A percentile compares a stretch with the other conserved stretches of the same genome.
phyloP scores from a whole-genome alignment of 92 coral and sea anemone genomes.

The Actinernus sp. region DNA sequence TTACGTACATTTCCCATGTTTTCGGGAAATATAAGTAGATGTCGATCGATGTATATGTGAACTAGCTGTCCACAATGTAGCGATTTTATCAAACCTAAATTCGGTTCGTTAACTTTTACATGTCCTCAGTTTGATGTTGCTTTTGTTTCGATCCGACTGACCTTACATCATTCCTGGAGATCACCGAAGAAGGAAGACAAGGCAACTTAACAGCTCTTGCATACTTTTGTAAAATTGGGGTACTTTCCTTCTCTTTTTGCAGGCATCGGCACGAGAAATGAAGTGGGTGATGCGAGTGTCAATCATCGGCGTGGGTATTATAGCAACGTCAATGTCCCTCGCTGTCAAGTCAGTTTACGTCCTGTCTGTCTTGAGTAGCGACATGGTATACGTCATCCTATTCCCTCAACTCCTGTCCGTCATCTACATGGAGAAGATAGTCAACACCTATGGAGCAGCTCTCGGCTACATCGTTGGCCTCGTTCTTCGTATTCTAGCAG shows the following conservation, averaged over 20 bases:
- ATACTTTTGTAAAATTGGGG: no score
- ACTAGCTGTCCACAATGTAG: no score
- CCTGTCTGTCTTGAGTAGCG: constrained; percentile 85
- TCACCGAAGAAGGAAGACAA: no score
- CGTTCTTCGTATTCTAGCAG: constrained; percentile 79
- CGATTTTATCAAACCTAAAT: no score
- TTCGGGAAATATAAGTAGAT: no score
- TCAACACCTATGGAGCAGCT: constrained; percentile 90
- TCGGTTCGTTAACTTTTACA: no score
- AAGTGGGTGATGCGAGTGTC: constrained; percentile 89
- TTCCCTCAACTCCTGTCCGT: constrained; percentile 94
- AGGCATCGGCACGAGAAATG: constrained; percentile 90
- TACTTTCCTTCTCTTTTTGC: constrained; percentile 4
- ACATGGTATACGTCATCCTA: constrained; percentile 90
- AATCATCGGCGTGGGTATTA: constrained; percentile 83
- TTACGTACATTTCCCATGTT: no score
- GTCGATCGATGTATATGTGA: no score
- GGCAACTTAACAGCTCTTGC: no score
- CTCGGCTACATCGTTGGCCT: constrained; percentile 79
- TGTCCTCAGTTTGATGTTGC: no score
- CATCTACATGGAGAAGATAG: constrained; percentile 50
- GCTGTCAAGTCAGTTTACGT: constrained; percentile 84
- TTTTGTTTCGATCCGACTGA: no score
- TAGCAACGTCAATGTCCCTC: constrained; percentile 88
- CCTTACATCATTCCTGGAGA: no score